Evolutionary conservation across 1,140 invertebrate genomes (phyloP).

Genomic region (Heliconius hermathena): DNA sequence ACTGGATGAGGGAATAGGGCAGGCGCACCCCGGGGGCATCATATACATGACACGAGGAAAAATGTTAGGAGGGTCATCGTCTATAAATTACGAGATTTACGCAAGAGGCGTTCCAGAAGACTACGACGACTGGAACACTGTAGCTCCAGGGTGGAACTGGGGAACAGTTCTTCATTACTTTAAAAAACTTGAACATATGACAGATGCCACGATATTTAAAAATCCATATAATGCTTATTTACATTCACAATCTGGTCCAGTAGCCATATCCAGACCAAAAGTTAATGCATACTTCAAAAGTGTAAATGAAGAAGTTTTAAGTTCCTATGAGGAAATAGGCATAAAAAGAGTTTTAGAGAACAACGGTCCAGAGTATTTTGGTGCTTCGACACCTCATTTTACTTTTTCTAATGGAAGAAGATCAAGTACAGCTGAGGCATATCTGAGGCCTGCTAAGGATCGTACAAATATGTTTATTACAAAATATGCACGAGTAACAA

Average conservation of each 20-base stretch:
- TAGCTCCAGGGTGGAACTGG: constrained; percentile 89
- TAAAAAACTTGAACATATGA: constrained; percentile 71
- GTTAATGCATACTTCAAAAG: constrained; percentile 48
- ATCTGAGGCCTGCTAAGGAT: constrained; percentile 81
- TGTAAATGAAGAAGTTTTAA: constrained; percentile 53
- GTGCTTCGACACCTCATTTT: constrained; percentile 74
- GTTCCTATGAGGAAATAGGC: constrained; percentile 63
- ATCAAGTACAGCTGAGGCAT: constrained; percentile 84
- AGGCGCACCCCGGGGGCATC: constrained; percentile 44
- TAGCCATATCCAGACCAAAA: constrained; percentile 57
- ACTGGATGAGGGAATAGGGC: constrained; percentile 55
- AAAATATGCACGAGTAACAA: constrained; percentile 61
- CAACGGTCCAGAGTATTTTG: constrained; percentile 61
- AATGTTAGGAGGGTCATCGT: constrained; percentile 87
- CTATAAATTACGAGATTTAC: constrained; percentile 91
- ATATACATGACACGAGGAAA: constrained; percentile 74
- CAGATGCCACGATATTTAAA: constrained; percentile 52
- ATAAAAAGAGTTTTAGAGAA: constrained; percentile 58
- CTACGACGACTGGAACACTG: constrained; percentile 87
- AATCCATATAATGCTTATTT: constrained; percentile 52
- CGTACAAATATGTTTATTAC: constrained; percentile 81
- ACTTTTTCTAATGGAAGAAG: constrained; percentile 84
- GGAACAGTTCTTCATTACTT: constrained; percentile 82
- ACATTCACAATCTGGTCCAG: constrained; percentile 63
- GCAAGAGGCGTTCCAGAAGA: constrained; percentile 89